Evolutionary conservation across 2,113 vertebrate genomes (phyloP), one percentile per base, ranked within the genome.

Genomic region (Progne subis): DNA sequence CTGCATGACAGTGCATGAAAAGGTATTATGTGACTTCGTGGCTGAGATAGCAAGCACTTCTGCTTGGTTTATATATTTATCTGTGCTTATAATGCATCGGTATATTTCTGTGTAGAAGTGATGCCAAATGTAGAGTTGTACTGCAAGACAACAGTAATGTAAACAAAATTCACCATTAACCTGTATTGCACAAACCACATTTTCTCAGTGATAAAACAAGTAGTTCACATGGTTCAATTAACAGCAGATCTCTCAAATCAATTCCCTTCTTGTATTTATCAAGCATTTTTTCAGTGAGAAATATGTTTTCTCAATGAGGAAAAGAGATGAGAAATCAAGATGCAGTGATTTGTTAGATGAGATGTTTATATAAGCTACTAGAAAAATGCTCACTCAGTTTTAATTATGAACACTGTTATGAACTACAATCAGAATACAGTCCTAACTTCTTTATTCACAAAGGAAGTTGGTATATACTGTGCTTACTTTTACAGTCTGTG

Each of bases 1-100:
- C 98, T 99, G 99, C 92, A 99, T 99, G 99, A 99, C 99, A 0
- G 99, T 99, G 55, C 99, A 99, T 71, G 99, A 99, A 97, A 99
- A 99, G 99, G 99, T 99, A 98, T 92, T 90, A 10, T 2, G 2
- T 69, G 67, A n/a, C 23, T 86, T 74, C 32, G 44, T n/a, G 52
- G 23, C 39, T 57, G 39, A 86, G 41, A 11, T 8, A 31, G 47
- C 67, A 63, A 31, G 47, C 67, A 63, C 46, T 95, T 83, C 16
- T 37, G 6, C 18, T 65, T 70, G 41, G 24, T 77, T 89, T 78
- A 69, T 60, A 2, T 77, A 37, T 88, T 52, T 92, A 34, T 25
- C 34, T 83, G 29, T 68, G 28, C 19, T 88, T 74, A 8, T 24
- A 75, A 39, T 61, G 17, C 17, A 53, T 59, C 17, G 14, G 6